A percentile compares a stretch with the other conserved stretches of the same genome.
Conservation (phyloP, 2,888 invertebrate species). For the Cerceris rybyensis region DNA sequence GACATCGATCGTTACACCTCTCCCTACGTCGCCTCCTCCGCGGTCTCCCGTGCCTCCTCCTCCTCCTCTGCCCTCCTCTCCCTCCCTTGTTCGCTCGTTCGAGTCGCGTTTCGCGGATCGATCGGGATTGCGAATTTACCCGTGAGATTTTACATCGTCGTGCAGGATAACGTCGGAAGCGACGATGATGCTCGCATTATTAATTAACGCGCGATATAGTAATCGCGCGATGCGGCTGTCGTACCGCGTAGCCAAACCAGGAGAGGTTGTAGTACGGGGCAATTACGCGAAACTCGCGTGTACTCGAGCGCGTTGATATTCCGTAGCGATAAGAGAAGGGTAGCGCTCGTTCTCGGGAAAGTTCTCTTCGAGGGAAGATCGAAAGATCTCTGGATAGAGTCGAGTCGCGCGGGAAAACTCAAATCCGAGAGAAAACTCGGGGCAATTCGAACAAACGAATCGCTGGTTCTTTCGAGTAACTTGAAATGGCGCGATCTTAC, state of each 20-base stretch:
- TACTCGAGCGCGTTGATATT: not conserved
- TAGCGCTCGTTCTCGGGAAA: not conserved
- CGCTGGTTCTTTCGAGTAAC: not conserved
- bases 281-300: constrained; percentile 24
- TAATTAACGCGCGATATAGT: constrained; percentile 42
- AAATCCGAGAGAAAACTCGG: no score
- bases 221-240: constrained; percentile 18
- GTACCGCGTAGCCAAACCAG: not conserved
- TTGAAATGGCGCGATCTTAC: not conserved
- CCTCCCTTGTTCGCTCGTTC: not conserved
- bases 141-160: constrained; percentile 4
- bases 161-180: constrained; percentile 26
- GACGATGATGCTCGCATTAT: constrained; percentile 35
- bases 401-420: no score
- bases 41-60: not conserved
- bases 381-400: no score
- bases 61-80: not conserved
- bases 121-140: constrained; percentile 20
- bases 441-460: not conserved
- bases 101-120: not conserved
- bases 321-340: not conserved
- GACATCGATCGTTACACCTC: constrained; percentile 29
- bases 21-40: not conserved
- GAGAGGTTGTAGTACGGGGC: not conserved
- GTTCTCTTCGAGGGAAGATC: not conserved